Evolutionary conservation across 2,113 vertebrate species (phyloP).

Genomic region (Phoxinus phoxinus): DNA sequence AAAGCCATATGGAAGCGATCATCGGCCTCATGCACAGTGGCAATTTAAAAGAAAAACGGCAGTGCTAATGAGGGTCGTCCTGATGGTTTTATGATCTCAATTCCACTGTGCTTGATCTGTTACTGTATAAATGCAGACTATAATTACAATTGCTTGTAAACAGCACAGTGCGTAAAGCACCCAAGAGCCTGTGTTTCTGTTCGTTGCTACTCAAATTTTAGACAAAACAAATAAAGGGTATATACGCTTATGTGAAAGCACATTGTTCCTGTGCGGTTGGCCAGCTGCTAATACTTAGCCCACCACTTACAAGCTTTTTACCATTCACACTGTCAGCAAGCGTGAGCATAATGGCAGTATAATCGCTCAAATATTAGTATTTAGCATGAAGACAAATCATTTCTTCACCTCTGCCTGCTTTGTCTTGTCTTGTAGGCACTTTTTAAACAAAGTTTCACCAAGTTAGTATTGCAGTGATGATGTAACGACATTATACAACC

Average conservation of each 20-base stretch:
- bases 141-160: conserved; percentile 26
- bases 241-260: conserved; percentile 1
- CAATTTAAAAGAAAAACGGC: conserved; percentile 37
- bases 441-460: conserved; percentile 41
- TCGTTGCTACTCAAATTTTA: neutral
- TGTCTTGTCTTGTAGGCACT: conserved; percentile 33
- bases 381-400: conserved; percentile 9
- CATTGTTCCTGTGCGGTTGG: neutral
- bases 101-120: conserved; percentile 73
- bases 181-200: conserved; percentile 3
- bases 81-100: conserved; percentile 73
- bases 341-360: neutral
- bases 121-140: conserved; percentile 61
- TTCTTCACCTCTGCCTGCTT: neutral
- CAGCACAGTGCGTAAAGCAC: conserved; percentile 7
- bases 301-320: conserved; percentile 7
- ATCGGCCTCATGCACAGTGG: conserved; percentile 52
- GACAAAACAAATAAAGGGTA: neutral
- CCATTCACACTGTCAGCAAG: neutral
- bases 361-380: neutral
- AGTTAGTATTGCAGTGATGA: conserved; percentile 47
- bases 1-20: conserved; percentile 77
- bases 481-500: conserved; percentile 58
- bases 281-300: conserved; percentile 23
- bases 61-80: conserved; percentile 70